Conservation (phyloP, 2,797 vertebrate genomes). For the Podarcis siculus region DNA sequence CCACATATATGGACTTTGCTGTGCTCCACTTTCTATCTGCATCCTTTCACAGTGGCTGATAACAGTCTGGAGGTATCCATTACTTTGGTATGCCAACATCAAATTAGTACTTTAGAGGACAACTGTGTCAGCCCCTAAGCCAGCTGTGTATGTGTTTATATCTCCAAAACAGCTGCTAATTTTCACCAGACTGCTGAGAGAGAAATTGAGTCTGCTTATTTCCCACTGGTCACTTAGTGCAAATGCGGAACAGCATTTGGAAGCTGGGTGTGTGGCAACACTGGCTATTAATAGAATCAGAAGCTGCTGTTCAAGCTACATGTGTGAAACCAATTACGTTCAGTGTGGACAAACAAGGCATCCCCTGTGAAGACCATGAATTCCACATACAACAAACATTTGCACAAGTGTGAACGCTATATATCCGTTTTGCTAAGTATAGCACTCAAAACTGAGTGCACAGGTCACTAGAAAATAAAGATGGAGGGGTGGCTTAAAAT, state of each 20-base stretch:
- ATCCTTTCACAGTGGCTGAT: conserved; percentile 41
- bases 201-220: conserved; percentile 50
- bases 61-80: conserved; percentile 39
- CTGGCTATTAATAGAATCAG: conserved; percentile 65
- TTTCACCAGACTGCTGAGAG: conserved; percentile 43
- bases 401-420: neutral
- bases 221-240: conserved; percentile 63
- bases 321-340: conserved; percentile 55
- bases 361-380: neutral
- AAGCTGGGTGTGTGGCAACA: conserved; percentile 61
- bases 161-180: conserved; percentile 64
- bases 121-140: conserved; percentile 62
- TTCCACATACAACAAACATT: conserved; percentile 1
- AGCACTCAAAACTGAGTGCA: neutral
- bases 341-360: conserved; percentile 35
- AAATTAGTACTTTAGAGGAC: conserved; percentile 56
- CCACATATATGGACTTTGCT: neutral
- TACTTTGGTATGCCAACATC: conserved; percentile 38
- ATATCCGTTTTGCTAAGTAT: neutral
- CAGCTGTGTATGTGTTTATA: conserved; percentile 68
- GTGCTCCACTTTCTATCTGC: conserved; percentile 49
- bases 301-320: conserved; percentile 51
- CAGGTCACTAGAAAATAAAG: conserved; percentile 8
- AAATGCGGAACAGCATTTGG: conserved; percentile 65
- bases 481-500: conserved; percentile 35